phyloP scores from a whole-genome alignment of 2,888 invertebrate genomes.

The Orthosia incerta region DNA sequence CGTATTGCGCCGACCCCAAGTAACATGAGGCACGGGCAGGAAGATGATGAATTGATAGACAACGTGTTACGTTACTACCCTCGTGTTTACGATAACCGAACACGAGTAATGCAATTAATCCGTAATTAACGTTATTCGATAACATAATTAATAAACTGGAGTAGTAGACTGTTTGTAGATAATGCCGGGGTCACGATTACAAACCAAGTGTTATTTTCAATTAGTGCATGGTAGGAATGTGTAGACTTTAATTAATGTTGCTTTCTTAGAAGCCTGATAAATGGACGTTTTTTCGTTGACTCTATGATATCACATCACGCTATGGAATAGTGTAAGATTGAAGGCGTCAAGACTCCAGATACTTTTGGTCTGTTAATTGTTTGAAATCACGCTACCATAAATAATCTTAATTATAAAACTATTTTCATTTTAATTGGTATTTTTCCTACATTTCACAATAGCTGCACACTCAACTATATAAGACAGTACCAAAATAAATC shows the following conservation, averaged over 20 bases:
- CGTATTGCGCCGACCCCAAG: too few species aligned
- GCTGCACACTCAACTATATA: not conserved
- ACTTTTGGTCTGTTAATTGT: conserved; percentile 43
- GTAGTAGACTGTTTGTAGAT: conserved; percentile 59
- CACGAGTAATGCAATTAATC: conserved; percentile 61
- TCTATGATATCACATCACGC: conserved; percentile 56
- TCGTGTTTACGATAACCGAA: conserved; percentile 36
- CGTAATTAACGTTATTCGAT: conserved; percentile 46
- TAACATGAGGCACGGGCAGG: too few species aligned
- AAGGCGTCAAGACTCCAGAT: conserved; percentile 43
- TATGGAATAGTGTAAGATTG: conserved; percentile 24
- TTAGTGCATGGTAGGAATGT: conserved; percentile 46
- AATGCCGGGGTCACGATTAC: conserved; percentile 58
- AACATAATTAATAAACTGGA: conserved; percentile 57
- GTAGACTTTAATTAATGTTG: conserved; percentile 49
- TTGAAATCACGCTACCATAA: conserved; percentile 48
- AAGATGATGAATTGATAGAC: too few species aligned
- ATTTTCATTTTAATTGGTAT: conserved; percentile 43
- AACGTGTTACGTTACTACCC: conserved; percentile 23
- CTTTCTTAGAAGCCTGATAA: conserved; percentile 61
- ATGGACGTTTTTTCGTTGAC: conserved; percentile 43
- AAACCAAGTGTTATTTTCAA: conserved; percentile 54
- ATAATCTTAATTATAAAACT: conserved; percentile 43
- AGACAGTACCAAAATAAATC: not conserved
- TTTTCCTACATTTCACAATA: conserved; percentile 21